Evolutionary conservation across 2,888 invertebrate genomes (phyloP).

Genomic region (Troides aeacus): DNA sequence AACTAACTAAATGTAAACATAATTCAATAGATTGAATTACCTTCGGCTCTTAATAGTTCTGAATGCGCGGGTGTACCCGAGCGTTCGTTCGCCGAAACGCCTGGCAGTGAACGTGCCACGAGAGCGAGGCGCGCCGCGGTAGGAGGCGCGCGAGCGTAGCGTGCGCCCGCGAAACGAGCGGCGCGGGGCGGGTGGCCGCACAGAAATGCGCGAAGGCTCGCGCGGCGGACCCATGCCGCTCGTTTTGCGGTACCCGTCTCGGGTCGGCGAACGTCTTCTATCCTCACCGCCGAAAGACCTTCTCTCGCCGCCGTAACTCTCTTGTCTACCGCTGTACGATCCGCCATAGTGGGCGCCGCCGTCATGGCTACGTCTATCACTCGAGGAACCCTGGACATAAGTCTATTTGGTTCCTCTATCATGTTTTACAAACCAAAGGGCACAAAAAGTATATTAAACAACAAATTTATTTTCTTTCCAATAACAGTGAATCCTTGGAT

Average conservation of each 20-base stretch:
- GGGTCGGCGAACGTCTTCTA: conserved; percentile 77
- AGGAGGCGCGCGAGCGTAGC: conserved; percentile 76
- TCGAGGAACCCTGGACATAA: conserved; percentile 78
- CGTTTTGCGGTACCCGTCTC: conserved; percentile 73
- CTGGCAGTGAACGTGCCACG: conserved; percentile 68
- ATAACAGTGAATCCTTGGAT: conserved; percentile 4
- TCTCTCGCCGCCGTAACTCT: conserved; percentile 74
- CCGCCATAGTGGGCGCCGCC: conserved; percentile 79
- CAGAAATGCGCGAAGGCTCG: conserved; percentile 55
- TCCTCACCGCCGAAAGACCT: conserved; percentile 77
- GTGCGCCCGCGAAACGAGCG: conserved; percentile 77
- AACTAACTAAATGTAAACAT: conserved; percentile 45
- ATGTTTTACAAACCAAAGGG: conserved; percentile 44
- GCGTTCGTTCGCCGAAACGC: conserved; percentile 65
- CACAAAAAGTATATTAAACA: conserved; percentile 45
- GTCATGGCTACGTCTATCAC: conserved; percentile 80
- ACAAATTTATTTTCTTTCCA: conserved; percentile 33
- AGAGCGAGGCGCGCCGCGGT: conserved; percentile 78
- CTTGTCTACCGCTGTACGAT: conserved; percentile 79
- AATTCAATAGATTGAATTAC: conserved; percentile 63
- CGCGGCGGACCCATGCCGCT: conserved; percentile 75
- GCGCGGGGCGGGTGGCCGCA: conserved; percentile 76
- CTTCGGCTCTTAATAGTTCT: conserved; percentile 74
- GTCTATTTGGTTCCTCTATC: conserved; percentile 64
- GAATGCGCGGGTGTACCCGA: conserved; percentile 68